Evolutionary conservation across 92 coral and sea anemone species (phyloP), one percentile per base, ranked within the genome.

Genomic region (Chrysogorgia sp.): DNA sequence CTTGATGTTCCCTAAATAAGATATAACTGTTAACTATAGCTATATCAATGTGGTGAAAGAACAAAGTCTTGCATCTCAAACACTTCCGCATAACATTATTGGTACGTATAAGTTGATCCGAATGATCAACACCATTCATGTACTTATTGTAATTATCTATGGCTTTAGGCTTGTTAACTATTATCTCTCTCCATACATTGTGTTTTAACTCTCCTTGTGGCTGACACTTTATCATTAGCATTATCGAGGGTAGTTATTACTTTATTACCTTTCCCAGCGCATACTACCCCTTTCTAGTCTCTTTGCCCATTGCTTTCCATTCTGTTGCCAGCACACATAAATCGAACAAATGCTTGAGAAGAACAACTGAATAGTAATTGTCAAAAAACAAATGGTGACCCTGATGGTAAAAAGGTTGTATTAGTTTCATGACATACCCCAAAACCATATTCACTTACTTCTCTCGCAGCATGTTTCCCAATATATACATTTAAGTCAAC

Each of bases 231-330:
- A 26, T 78, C 87, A 79, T 82, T 87, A 1, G 88, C 89, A 57
- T 50, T 72, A 67, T 79, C 89, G 77, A 82, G 77, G 14, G 89
- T 82, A 5, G 88, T 82, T 0, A 85, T 49, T 13, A 84, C 79
- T 62, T 90, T 82, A 29, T 82, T 78, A 32, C 81, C 89, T 56
- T 0, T 20, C 81, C 90, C 93, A 86, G 22, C 86, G 64, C 88
- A 82, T 86, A 13, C 14, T 15, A 0, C 86, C 89, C 64, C 84
- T 25, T 15, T 75, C 85, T 76, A 20, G 35, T 10, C 34, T 25
- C 63, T 72, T 84, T 7, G 88, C 96, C 96, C 91, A 90, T 35
- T 77, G 66, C 74, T 87, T 87, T 32, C 82, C 75, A 48, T 79
- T 81, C n/a, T n/a, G n/a, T n/a, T n/a, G n/a, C n/a, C n/a, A n/a